Conservation (phyloP, 2,797 vertebrate species). For the Crypturellus tataupa region DNA sequence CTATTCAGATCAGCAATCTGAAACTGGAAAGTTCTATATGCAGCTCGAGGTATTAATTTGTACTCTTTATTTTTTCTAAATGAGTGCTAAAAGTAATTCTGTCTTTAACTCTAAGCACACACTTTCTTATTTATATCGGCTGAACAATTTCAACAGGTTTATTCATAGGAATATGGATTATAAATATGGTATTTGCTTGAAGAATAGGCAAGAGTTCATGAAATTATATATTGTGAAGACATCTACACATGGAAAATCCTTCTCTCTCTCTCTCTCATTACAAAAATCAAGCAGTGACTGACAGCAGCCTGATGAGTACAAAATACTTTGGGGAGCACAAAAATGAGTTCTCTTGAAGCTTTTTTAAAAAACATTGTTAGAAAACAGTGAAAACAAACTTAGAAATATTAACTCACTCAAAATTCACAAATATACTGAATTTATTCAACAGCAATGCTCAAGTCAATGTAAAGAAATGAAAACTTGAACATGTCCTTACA, state of each 20-base stretch:
- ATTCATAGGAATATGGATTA: not conserved
- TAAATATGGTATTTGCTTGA: not conserved
- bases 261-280: not conserved
- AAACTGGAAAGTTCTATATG: not conserved
- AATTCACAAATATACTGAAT: not conserved
- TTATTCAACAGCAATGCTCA: not conserved
- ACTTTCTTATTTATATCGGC: not conserved
- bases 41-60: not conserved
- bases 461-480: not conserved
- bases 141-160: not conserved
- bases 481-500: not conserved
- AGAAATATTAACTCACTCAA: not conserved
- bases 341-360: not conserved
- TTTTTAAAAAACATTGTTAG: not conserved
- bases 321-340: not conserved
- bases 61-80: slow-evolving; percentile 20
- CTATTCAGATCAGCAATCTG: not conserved
- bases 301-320: not conserved
- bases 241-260: not conserved
- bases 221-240: not conserved
- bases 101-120: not conserved
- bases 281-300: not conserved
- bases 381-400: not conserved
- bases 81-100: not conserved
- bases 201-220: not conserved